Conservation (phyloP, 2,888 invertebrate species). For the Dryomyza anilis region DNA sequence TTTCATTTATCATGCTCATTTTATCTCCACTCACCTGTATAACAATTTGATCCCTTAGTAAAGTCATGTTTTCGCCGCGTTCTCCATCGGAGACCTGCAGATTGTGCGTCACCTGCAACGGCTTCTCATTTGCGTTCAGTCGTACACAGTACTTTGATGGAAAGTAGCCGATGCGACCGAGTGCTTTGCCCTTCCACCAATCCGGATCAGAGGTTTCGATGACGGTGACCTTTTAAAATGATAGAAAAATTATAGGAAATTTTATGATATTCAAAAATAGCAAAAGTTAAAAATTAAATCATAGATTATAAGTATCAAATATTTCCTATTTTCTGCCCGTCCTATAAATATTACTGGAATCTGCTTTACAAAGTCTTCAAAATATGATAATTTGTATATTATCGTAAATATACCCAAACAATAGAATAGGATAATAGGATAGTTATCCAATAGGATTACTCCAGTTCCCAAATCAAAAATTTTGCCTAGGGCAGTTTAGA, state of each 20-base stretch:
- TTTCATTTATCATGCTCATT: not conserved
- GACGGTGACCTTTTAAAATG: conserved; percentile 89
- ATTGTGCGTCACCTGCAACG: conserved; percentile 87
- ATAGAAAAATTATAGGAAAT: not conserved
- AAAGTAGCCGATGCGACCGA: conserved; percentile 89
- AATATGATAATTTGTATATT: not conserved
- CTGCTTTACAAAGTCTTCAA: not conserved
- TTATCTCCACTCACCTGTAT: conserved; percentile 71
- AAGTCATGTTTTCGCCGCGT: conserved; percentile 69
- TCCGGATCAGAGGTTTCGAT: conserved; percentile 93
- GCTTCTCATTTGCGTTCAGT: conserved; percentile 86
- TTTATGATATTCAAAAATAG: not conserved
- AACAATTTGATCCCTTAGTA: conserved; percentile 91
- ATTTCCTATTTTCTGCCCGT: too few species aligned
- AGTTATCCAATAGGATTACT: too few species aligned
- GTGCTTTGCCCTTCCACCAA: conserved; percentile 97
- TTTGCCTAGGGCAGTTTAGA: too few species aligned
- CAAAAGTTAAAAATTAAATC: not conserved
- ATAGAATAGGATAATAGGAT: too few species aligned
- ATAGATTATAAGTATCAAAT: too few species aligned
- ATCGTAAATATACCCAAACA: too few species aligned
- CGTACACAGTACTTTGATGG: conserved; percentile 94
- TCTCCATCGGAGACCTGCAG: conserved; percentile 87
- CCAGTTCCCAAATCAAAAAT: too few species aligned
- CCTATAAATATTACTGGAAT: too few species aligned